Percentiles rank a stretch among this genome's conserved stretches.
These are phyloP conservation scores for Remorina albescens DNA, from an alignment of 2,797 vertebrate genomes.

Conservation along the genomic window DNA sequence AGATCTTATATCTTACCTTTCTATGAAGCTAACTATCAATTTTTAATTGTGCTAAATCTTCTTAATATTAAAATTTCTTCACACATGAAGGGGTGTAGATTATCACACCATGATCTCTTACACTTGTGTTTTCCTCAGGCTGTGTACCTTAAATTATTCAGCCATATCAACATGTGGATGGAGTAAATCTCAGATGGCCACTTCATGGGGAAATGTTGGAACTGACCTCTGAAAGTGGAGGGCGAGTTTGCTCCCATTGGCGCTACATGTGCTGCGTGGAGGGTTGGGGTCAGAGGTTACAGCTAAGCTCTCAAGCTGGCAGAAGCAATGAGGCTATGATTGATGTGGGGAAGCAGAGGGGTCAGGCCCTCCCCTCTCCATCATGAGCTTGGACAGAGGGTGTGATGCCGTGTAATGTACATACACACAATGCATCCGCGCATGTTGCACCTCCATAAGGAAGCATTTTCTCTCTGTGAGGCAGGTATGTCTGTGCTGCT, in stretches of 20 bases:
- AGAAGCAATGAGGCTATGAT: slow-evolving; percentile 69
- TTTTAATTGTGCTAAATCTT: slow-evolving; percentile 12
- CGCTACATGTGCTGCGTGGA: slow-evolving; percentile 58
- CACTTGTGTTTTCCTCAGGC: slow-evolving; percentile 26
- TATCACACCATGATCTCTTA: slow-evolving; percentile 22
- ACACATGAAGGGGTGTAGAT: neutral
- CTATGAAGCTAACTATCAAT: neutral
- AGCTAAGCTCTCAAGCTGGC: slow-evolving; percentile 47
- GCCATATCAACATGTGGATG: slow-evolving; percentile 47
- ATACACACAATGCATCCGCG: slow-evolving; percentile 35
- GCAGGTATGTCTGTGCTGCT: slow-evolving; percentile 31
- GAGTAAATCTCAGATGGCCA: slow-evolving; percentile 51
- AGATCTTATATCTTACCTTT: no score
- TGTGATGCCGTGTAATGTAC: slow-evolving; percentile 43
- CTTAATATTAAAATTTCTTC: slow-evolving; percentile 19
- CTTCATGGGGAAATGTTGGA: slow-evolving; percentile 60
- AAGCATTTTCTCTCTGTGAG: neutral
- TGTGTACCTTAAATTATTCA: slow-evolving; percentile 46
- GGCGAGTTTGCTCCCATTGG: slow-evolving; percentile 50
- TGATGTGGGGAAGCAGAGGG: slow-evolving; percentile 64
- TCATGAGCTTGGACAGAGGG: slow-evolving; percentile 57
- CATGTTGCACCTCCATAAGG: slow-evolving; percentile 11
- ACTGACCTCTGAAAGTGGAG: slow-evolving; percentile 63
- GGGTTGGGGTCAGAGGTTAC: slow-evolving; percentile 67
- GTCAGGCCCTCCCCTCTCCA: slow-evolving; percentile 60